These are phyloP conservation scores for Seriola dumerili DNA, from an alignment of 2,113 vertebrate species.

Conservation along the genomic window DNA sequence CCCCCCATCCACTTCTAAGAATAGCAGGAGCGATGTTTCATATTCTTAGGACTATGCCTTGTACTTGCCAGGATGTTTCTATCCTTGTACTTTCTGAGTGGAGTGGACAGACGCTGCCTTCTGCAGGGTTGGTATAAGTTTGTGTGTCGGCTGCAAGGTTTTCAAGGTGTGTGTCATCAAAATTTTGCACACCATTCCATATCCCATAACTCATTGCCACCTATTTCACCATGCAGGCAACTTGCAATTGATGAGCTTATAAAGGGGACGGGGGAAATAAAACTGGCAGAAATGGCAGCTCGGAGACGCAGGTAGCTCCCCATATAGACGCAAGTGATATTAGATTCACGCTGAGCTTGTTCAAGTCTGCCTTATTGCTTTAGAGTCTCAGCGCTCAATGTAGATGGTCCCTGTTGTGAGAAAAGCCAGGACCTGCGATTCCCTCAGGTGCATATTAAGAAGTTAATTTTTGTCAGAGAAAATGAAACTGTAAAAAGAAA, in stretches of 20 bases:
- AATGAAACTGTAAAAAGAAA: neutral
- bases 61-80: constrained; percentile 42
- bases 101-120: constrained; percentile 42
- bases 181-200: constrained; percentile 57
- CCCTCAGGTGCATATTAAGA: constrained; percentile 43
- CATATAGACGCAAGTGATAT: constrained; percentile 51
- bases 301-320: constrained; percentile 32
- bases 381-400: constrained; percentile 20
- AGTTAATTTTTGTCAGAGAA: constrained; percentile 4
- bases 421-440: constrained; percentile 13
- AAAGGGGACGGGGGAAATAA: constrained; percentile 72
- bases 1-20: constrained; percentile 49
- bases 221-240: constrained; percentile 32
- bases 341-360: constrained; percentile 73
- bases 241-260: constrained; percentile 46
- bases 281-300: constrained; percentile 39
- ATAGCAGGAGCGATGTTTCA: constrained; percentile 64
- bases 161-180: constrained; percentile 57
- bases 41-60: constrained; percentile 27
- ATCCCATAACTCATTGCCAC: constrained; percentile 64
- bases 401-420: constrained; percentile 35
- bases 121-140: constrained; percentile 30
- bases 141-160: constrained; percentile 42
- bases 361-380: constrained; percentile 73
- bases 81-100: constrained; percentile 26